These are phyloP conservation scores for Halictus ligatus DNA, from an alignment of 2,888 invertebrate genomes.

Conservation along the genomic window DNA sequence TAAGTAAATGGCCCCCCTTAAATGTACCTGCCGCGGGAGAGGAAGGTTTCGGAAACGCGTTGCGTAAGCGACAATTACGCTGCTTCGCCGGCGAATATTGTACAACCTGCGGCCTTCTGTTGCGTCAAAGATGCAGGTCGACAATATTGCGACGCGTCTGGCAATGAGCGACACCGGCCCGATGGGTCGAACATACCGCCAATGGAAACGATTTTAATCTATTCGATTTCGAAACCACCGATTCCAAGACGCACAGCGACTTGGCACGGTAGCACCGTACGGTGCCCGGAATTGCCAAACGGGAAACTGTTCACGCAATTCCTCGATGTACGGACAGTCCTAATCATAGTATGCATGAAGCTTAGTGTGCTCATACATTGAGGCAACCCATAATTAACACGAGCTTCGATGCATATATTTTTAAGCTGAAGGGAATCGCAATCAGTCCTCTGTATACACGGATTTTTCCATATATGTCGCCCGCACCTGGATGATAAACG, in stretches of 20 bases:
- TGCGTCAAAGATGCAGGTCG: constrained; percentile 22
- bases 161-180: constrained; percentile 5
- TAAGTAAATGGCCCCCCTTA: constrained; percentile 51
- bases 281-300: neutral
- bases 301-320: neutral
- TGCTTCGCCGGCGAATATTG: constrained; percentile 42
- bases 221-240: neutral
- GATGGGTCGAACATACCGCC: neutral
- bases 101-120: constrained; percentile 32
- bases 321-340: neutral
- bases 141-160: constrained; percentile 2
- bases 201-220: neutral
- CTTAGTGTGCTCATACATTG: no score
- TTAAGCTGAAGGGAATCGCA: no score
- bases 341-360: no score
- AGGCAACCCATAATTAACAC: no score
- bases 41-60: constrained; percentile 33
- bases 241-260: neutral
- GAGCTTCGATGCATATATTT: no score
- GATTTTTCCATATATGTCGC: no score
- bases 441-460: no score
- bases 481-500: no score
- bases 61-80: constrained; percentile 23
- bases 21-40: constrained; percentile 39
- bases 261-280: no score